These are phyloP conservation scores for Pterobdella sp. DNA, from an alignment of 2,888 invertebrate genomes.

Conservation along the genomic window DNA sequence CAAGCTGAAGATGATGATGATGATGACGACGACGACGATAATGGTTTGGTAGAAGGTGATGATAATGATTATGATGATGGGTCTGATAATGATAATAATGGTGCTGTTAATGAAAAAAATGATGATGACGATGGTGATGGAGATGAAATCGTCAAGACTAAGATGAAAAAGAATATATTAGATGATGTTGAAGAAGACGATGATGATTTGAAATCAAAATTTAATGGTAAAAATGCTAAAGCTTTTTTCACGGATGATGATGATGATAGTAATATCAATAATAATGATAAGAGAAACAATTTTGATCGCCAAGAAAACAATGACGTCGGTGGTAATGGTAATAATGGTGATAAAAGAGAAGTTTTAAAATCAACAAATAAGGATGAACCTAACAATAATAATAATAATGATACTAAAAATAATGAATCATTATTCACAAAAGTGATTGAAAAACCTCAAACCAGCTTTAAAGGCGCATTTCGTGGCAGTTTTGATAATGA, in stretches of 20 bases:
- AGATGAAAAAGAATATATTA: neutral
- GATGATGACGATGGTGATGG: neutral
- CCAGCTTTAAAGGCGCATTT: slow-evolving; percentile 14
- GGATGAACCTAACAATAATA: no score
- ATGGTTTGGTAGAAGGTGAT: neutral
- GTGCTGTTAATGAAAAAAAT: neutral
- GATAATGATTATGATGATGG: neutral
- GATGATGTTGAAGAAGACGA: neutral
- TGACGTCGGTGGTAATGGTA: neutral
- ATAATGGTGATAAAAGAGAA: neutral
- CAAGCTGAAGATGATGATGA: slow-evolving; percentile 13
- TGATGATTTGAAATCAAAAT: no score
- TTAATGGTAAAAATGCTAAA: no score
- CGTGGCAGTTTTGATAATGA: neutral
- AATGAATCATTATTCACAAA: neutral
- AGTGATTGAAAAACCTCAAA: neutral
- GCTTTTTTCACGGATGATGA: no score
- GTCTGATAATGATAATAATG: neutral
- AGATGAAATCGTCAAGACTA: neutral
- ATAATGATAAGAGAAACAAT: neutral
- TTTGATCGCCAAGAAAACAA: neutral
- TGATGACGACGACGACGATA: neutral
- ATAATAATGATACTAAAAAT: neutral
- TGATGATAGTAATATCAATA: neutral
- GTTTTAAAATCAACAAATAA: no score